Conservation (phyloP, 2,888 invertebrate genomes). For the Rapana venosa region DNA sequence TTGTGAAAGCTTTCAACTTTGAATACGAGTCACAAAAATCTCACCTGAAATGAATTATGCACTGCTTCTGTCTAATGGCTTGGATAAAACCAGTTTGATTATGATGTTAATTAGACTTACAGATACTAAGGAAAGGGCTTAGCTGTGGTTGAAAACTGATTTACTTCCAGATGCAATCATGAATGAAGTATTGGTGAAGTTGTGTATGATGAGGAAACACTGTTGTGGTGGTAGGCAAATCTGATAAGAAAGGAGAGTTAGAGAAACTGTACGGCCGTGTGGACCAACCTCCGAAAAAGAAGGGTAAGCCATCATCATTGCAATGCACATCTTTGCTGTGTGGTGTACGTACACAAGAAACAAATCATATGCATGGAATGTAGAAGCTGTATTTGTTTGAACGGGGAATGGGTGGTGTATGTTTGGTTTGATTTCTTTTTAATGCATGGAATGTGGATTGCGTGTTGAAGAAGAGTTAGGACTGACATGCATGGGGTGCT, state of each 20-base stretch:
- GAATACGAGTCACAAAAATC: too few species aligned
- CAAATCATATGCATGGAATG: not conserved
- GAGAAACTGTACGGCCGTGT: conserved; percentile 68
- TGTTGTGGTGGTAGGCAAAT: conserved; percentile 61
- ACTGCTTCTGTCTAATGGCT: too few species aligned
- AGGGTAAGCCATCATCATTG: conserved; percentile 45
- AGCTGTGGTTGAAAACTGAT: not conserved
- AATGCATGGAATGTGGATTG: not conserved
- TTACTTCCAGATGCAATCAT: not conserved
- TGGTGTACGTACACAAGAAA: not conserved
- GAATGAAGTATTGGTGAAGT: not conserved
- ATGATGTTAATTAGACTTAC: too few species aligned
- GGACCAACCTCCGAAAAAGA: conserved; percentile 52
- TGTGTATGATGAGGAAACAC: not conserved
- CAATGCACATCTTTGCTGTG: conserved; percentile 21
- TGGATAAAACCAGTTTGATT: too few species aligned
- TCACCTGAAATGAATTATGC: too few species aligned
- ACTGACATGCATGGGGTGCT: not conserved
- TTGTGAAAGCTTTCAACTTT: too few species aligned
- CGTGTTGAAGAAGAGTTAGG: not conserved
- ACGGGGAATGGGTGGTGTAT: not conserved
- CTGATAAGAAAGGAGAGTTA: conserved; percentile 65
- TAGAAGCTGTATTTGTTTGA: not conserved
- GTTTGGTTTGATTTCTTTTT: not conserved
- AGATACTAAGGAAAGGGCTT: too few species aligned